Evolutionary conservation across 2,797 vertebrate species (phyloP), one percentile per base, ranked within the genome.

Genomic region (Oryzias sinensis): DNA sequence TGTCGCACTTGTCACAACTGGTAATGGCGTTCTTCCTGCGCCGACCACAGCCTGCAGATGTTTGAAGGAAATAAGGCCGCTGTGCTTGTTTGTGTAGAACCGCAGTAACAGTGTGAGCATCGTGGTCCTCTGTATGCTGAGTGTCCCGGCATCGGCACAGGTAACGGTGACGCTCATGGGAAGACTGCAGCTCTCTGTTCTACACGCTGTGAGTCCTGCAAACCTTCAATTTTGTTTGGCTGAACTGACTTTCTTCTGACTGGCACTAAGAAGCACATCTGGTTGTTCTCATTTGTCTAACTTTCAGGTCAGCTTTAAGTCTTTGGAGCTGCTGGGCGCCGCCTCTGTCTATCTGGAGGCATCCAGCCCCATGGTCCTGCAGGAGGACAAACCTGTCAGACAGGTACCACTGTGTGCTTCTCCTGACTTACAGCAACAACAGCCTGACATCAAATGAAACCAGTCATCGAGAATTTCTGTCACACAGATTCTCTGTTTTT

Each of bases 231-330:
- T 25, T 42, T 11, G 5, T 43, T 17, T 25, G 0, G n/a, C 6
- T 37, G 18, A 33, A 5, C 18, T 14, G 17, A 11, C 33, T 37
- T 37, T 37, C 9, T 11, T 18, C 40, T 37, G 2, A 17, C 16
- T 18, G 29, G 17, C 27, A 17, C 2, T n/a, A 7, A 44, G 37
- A 50, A 14, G 2, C 27, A 41, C 14, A 20, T 46, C 42, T 11
- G 14, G 43, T 56, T 18, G 27, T 11, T 17, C 1, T 2, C 11
- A 22, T 25, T 22, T 7, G 9, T 14, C 16, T 48, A 40, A 45
- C 49, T 72, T 0, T 0, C 87, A 98, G 97, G 89, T 97, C 75
- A 93, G 82, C 75, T 98, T 95, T 90, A 93, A 85, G 76, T 83
- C 91, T 2, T 65, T 97, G 87, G 92, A 91, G 77, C 47, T 98